phyloP scores from a whole-genome alignment of 1,140 invertebrate species.

The Psix sp. region DNA sequence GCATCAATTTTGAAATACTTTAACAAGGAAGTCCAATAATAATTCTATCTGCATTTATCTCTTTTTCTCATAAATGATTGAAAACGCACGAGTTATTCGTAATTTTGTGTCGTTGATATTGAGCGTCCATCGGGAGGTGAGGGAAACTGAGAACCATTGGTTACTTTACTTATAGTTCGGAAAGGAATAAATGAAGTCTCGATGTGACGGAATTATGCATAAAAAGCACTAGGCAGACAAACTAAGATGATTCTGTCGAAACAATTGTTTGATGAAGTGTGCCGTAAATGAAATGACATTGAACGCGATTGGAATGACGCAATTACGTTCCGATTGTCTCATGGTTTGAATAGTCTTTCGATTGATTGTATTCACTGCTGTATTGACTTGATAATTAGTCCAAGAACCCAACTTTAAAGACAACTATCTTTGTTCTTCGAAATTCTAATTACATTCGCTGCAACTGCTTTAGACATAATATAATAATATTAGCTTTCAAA shows the following conservation, averaged over 20 bases:
- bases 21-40: too few relatives aligned
- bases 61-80: too few relatives aligned
- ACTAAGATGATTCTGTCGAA: conserved; percentile 55
- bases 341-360: conserved; percentile 70
- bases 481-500: conserved; percentile 41
- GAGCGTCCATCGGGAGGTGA: too few relatives aligned
- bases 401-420: conserved; percentile 42
- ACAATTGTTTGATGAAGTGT: conserved; percentile 61
- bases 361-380: conserved; percentile 69
- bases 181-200: conserved; percentile 14
- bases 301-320: conserved; percentile 66
- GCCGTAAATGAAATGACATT: conserved; percentile 70
- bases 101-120: too few relatives aligned
- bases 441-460: conserved; percentile 64
- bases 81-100: too few relatives aligned
- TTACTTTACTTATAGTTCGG: conserved; percentile 15
- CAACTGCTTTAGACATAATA: conserved; percentile 43
- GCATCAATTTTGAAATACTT: too few relatives aligned
- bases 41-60: too few relatives aligned
- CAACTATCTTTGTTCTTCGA: conserved; percentile 58
- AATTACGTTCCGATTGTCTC: conserved; percentile 76
- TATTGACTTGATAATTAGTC: conserved; percentile 70
- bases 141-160: conserved; percentile 16
- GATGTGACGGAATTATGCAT: conserved; percentile 29
- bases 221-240: conserved; percentile 42